phyloP scores from a whole-genome alignment of 2,113 vertebrate genomes.

The Serranochromis macrocephalus region DNA sequence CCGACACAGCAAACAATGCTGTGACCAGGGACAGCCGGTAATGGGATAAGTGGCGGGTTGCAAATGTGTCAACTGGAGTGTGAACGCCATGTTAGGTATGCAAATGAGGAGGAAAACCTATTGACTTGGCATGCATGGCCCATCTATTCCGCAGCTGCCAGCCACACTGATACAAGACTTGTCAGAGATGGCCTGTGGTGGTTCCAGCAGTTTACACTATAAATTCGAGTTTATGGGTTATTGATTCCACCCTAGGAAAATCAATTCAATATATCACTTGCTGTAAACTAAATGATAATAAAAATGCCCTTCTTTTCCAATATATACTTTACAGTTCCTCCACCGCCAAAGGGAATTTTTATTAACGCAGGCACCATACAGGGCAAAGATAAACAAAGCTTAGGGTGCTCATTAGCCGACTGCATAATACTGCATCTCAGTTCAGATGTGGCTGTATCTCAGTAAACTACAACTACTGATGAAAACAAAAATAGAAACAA shows the following conservation, averaged over 20 bases:
- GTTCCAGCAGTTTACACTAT: background rate
- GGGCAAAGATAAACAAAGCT: background rate
- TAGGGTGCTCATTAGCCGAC: background rate
- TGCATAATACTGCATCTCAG: background rate
- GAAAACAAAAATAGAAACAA: background rate
- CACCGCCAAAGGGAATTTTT: background rate
- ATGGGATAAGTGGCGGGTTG: constrained; percentile 66
- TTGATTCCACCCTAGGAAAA: constrained; percentile 27
- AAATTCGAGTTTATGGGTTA: constrained; percentile 34
- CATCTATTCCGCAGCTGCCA: constrained; percentile 28
- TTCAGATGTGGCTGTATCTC: background rate
- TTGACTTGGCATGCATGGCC: constrained; percentile 29
- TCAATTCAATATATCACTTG: constrained; percentile 2
- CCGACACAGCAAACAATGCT: constrained; percentile 54
- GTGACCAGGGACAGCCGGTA: constrained; percentile 44
- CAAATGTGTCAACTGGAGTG: constrained; percentile 66
- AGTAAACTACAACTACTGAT: background rate
- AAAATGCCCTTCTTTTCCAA: background rate
- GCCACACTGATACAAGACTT: constrained; percentile 8
- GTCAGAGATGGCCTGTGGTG: constrained; percentile 8
- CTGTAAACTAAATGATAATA: background rate
- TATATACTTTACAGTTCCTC: background rate
- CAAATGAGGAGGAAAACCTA: constrained; percentile 51
- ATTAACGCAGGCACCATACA: background rate
- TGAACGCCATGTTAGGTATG: constrained; percentile 62